These are phyloP conservation scores for Opisthocomus hoazin DNA, from an alignment of 2,113 vertebrate species.

Conservation along the genomic window DNA sequence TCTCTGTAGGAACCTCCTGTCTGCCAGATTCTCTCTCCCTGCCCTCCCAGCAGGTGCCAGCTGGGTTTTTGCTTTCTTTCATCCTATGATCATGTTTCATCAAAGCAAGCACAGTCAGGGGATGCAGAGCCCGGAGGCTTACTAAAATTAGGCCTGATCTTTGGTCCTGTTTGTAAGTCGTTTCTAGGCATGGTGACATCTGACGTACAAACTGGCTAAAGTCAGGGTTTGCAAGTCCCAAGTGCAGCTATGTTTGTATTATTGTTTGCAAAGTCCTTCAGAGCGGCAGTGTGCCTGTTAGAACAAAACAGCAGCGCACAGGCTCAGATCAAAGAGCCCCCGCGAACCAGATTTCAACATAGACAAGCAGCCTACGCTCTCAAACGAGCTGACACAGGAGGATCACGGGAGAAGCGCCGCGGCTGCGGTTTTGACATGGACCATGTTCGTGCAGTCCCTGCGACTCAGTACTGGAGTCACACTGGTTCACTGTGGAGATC, in stretches of 20 bases:
- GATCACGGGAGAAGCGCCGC: rapidly evolving
- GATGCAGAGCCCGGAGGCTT: conserved; percentile 7
- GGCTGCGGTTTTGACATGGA: background rate
- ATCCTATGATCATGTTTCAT: background rate
- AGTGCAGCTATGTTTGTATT: conserved; percentile 22
- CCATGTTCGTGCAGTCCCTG: background rate
- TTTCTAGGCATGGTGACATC: background rate
- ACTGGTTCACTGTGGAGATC: background rate
- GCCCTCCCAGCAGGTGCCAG: conserved; percentile 42
- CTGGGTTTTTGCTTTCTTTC: conserved; percentile 49
- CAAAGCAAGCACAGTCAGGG: conserved; percentile 1
- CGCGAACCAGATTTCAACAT: background rate
- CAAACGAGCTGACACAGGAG: background rate
- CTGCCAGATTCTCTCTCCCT: conserved; percentile 44
- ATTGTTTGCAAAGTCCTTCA: background rate
- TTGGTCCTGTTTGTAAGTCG: conserved; percentile 4
- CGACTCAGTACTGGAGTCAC: background rate
- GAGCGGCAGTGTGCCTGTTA: background rate
- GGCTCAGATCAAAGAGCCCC: background rate
- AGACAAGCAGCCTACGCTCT: background rate
- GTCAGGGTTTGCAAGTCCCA: conserved; percentile 41
- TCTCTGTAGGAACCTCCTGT: conserved; percentile 33
- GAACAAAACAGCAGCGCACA: background rate
- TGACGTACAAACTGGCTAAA: background rate
- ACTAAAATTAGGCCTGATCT: conserved; percentile 62